These are phyloP conservation scores for Pseudocheirus occidentalis DNA, from an alignment of 2,797 vertebrate genomes.

Conservation along the genomic window DNA sequence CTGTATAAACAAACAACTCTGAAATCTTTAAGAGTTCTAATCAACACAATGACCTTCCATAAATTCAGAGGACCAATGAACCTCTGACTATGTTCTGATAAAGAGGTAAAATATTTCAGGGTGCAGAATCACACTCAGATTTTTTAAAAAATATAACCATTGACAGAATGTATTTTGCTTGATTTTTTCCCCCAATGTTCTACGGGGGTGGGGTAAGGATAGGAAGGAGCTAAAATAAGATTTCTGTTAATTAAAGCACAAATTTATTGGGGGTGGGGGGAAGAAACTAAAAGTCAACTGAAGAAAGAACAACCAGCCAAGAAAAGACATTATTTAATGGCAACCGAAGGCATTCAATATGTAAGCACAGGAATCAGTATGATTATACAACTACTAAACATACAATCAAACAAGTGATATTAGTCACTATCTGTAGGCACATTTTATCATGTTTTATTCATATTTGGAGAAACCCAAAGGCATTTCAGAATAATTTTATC, in stretches of 20 bases:
- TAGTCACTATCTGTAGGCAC: not conserved
- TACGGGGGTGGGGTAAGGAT: not conserved
- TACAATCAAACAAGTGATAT: not conserved
- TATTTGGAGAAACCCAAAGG: not conserved
- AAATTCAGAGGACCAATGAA: not conserved
- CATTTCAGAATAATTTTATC: not conserved
- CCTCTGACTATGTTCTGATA: not conserved
- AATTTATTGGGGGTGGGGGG: no score
- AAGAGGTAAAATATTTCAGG: not conserved
- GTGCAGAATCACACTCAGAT: not conserved
- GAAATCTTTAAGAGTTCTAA: not conserved
- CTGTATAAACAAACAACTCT: not conserved
- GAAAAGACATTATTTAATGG: not conserved
- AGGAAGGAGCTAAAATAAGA: not conserved
- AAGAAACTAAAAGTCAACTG: not conserved
- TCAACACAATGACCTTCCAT: not conserved
- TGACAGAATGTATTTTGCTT: not conserved
- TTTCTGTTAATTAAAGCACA: not conserved
- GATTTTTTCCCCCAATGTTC: not conserved
- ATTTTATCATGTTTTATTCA: not conserved
- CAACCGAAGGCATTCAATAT: not conserved
- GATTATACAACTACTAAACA: not conserved
- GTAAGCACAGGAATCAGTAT: not conserved
- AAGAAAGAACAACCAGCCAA: not conserved
- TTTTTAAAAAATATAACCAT: not conserved